Conservation (phyloP, 2,888 invertebrate species). For the Caenorhabditis sulstoni region DNA sequence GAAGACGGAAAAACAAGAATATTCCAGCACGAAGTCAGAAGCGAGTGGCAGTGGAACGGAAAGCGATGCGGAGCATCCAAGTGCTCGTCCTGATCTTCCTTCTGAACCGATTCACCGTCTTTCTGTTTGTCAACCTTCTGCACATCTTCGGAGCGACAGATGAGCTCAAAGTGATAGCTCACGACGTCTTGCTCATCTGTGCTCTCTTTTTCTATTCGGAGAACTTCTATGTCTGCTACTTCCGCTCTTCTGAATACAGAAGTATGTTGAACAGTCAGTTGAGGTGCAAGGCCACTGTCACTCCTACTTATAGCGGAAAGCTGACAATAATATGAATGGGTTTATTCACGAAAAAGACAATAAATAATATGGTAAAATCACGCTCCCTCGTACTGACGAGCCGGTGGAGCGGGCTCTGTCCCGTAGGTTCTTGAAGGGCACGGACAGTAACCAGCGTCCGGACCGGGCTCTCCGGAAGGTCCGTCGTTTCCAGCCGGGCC, state of each 20-base stretch:
- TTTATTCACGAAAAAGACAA: neutral
- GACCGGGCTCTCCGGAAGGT: constrained; percentile 18
- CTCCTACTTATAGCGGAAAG: no score
- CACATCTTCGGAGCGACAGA: neutral
- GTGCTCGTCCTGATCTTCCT: constrained; percentile 14
- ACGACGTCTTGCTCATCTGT: neutral
- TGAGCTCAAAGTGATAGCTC: neutral
- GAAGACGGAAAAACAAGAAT: neutral
- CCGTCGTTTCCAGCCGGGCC: constrained; percentile 31
- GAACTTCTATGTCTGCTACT: neutral
- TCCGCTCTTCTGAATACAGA: neutral
- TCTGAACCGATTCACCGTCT: constrained; percentile 3
- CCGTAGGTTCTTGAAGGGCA: constrained; percentile 39
- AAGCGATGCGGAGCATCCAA: constrained; percentile 7
- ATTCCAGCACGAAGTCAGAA: neutral
- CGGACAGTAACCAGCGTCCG: constrained; percentile 43
- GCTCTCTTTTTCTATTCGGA: neutral
- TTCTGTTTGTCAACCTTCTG: neutral
- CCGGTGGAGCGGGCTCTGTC: constrained; percentile 33
- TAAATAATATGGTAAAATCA: constrained; percentile 6
- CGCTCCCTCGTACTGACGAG: constrained; percentile 15
- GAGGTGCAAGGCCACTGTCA: neutral
- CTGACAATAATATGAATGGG: neutral
- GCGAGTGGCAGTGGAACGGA: neutral
- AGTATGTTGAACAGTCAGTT: neutral